Conservation (phyloP, 30 jellyfish, hydroid and myxozoan species). For the Hydra vulgaris region DNA sequence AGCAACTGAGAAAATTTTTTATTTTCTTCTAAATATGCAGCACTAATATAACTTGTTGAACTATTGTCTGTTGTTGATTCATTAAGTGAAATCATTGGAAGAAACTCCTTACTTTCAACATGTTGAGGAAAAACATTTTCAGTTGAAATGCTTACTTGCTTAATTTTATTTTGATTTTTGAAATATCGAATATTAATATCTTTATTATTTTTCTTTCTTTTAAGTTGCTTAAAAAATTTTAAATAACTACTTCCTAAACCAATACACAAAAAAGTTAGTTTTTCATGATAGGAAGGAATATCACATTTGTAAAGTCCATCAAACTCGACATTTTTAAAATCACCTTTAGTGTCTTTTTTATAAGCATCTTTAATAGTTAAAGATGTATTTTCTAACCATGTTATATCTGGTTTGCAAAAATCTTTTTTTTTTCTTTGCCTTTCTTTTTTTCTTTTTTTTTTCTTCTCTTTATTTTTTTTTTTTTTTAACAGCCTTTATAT, state of each 20-base stretch:
- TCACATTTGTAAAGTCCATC: conserved; percentile 58
- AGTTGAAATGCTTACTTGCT: background rate
- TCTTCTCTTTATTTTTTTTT: background rate
- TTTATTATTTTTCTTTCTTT: conserved; percentile 20
- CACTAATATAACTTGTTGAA: background rate
- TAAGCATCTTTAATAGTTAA: conserved; percentile 31
- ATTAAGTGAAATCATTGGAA: conserved; percentile 3
- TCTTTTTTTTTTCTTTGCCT: conserved; percentile 6
- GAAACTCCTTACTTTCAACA: conserved; percentile 21
- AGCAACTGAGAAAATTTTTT: conserved; percentile 39
- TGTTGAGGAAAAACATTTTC: background rate
- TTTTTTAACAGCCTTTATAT: background rate
- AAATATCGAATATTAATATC: conserved; percentile 3
- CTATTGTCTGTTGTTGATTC: background rate
- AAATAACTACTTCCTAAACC: conserved; percentile 40
- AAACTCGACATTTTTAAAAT: conserved; percentile 44
- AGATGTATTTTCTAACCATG: conserved; percentile 63
- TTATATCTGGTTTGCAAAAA: conserved; percentile 51
- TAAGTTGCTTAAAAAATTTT: conserved; percentile 18
- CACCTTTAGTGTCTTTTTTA: conserved; percentile 41
- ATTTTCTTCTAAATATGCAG: conserved; percentile 16
- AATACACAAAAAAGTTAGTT: conserved; percentile 28
- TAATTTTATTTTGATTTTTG: background rate
- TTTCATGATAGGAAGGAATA: conserved; percentile 38
- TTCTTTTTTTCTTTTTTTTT: conserved; percentile 16